phyloP scores from a whole-genome alignment of 2,888 invertebrate species.

The Eugnorisma glareosa region DNA sequence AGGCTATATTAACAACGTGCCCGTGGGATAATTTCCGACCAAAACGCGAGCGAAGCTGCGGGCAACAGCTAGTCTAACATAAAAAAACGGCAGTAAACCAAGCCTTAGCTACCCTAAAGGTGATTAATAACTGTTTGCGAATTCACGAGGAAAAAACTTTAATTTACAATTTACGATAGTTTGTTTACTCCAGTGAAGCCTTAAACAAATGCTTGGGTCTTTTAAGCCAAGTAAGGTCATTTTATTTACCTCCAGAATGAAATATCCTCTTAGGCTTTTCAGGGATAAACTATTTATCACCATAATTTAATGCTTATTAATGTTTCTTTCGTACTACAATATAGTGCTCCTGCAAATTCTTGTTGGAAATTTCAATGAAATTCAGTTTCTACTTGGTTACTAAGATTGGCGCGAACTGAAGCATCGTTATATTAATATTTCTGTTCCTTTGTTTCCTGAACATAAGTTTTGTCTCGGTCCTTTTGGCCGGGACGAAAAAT shows the following conservation, averaged over 20 bases:
- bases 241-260: conserved; percentile 34
- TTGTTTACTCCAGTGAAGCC: conserved; percentile 2
- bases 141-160: conserved; percentile 8
- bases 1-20: too few relatives aligned
- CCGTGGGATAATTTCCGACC: too few relatives aligned
- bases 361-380: conserved; percentile 15
- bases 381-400: conserved; percentile 29
- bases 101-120: not conserved
- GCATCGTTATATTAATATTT: not conserved
- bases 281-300: conserved; percentile 13
- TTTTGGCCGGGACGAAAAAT: not conserved
- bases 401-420: not conserved
- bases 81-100: not conserved
- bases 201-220: conserved; percentile 37
- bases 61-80: too few relatives aligned
- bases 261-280: conserved; percentile 13
- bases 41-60: too few relatives aligned
- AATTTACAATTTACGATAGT: conserved; percentile 17
- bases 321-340: conserved; percentile 13
- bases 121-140: conserved; percentile 19
- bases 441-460: not conserved
- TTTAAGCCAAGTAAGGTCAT: conserved; percentile 17
- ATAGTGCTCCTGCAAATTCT: conserved; percentile 7
- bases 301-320: conserved; percentile 6
- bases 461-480: not conserved